phyloP scores from a whole-genome alignment of 2,888 invertebrate genomes.

The Laspeyria flexula region DNA sequence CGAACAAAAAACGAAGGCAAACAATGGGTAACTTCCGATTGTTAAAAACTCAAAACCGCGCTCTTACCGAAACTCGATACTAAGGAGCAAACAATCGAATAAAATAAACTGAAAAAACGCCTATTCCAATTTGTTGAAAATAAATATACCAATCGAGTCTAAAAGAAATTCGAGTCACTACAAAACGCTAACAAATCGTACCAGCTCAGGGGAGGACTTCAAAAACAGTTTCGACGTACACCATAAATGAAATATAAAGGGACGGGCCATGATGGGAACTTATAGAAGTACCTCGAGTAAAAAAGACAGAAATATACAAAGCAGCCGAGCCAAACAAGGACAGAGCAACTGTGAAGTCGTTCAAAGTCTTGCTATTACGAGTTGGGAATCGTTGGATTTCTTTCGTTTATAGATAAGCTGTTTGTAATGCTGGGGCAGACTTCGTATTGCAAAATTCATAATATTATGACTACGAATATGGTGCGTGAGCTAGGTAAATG shows the following conservation, averaged over 20 bases:
- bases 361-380: conserved; percentile 43
- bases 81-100: conserved; percentile 17
- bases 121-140: conserved; percentile 33
- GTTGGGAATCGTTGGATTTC: conserved; percentile 43
- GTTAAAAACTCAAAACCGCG: conserved; percentile 6
- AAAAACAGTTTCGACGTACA: conserved; percentile 52
- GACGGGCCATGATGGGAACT: conserved; percentile 41
- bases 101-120: conserved; percentile 18
- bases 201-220: conserved; percentile 43
- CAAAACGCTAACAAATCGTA: conserved; percentile 51
- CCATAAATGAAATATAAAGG: conserved; percentile 58
- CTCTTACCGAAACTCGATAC: conserved; percentile 10
- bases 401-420: conserved; percentile 54
- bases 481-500: conserved; percentile 12
- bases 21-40: conserved; percentile 1
- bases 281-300: conserved; percentile 28
- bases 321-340: conserved; percentile 20
- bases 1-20: neutral
- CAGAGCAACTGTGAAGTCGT: conserved; percentile 23
- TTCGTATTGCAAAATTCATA: conserved; percentile 42
- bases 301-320: conserved; percentile 27
- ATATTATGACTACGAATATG: conserved; percentile 14
- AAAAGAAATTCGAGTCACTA: conserved; percentile 40
- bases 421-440: conserved; percentile 45
- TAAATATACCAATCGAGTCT: conserved; percentile 39